A percentile compares a stretch with the other conserved stretches of the same genome.
Conservation (phyloP, 2,888 invertebrate genomes). For the Ernsta delagoae region DNA sequence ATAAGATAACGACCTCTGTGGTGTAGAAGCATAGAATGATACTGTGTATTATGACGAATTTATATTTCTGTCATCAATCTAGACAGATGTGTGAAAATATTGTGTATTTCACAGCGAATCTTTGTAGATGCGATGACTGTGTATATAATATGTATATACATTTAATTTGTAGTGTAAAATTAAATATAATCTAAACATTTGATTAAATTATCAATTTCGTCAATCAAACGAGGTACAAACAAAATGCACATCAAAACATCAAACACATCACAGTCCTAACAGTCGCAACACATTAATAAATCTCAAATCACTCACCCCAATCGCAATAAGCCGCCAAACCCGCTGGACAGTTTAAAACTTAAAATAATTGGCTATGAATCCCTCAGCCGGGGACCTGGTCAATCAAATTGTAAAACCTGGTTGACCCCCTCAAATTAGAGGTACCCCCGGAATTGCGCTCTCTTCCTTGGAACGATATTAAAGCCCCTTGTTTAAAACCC, state of each 20-base stretch:
- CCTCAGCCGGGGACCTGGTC: slow-evolving; percentile 47
- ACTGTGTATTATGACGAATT: too few species aligned
- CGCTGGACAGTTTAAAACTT: slow-evolving; percentile 34
- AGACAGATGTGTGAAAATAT: too few species aligned
- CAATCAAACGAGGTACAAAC: slow-evolving; percentile 2
- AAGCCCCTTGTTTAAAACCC: too few species aligned
- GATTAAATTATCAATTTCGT: neutral
- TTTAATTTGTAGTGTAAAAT: too few species aligned
- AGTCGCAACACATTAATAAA: slow-evolving; percentile 28
- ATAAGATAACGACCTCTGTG: too few species aligned
- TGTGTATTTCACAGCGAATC: too few species aligned
- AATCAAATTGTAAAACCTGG: slow-evolving; percentile 58
- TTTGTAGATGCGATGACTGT: too few species aligned
- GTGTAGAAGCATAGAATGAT: too few species aligned
- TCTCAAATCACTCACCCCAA: slow-evolving; percentile 34
- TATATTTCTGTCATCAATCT: too few species aligned
- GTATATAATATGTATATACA: too few species aligned
- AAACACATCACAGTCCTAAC: neutral
- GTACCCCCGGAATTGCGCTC: slow-evolving; percentile 53
- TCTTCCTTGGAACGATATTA: slow-evolving; percentile 50
- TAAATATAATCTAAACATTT: too few species aligned
- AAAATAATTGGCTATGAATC: slow-evolving; percentile 37
- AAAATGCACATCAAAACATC: neutral
- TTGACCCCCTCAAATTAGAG: slow-evolving; percentile 53
- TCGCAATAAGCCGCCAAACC: slow-evolving; percentile 28